Conservation (phyloP, 2,797 vertebrate species). For the Pristis pectinata region DNA sequence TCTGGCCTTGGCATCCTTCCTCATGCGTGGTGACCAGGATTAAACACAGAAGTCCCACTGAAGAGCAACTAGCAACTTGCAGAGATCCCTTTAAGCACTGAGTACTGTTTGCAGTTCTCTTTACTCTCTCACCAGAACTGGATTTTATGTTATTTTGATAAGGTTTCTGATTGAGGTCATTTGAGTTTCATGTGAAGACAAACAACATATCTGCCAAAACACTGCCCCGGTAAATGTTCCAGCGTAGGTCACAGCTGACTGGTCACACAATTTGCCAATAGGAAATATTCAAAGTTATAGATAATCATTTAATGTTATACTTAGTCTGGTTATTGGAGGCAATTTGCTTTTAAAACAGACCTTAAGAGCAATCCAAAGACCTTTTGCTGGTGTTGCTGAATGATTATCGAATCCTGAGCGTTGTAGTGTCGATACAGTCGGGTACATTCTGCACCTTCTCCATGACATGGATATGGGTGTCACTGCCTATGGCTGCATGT, state of each 20-base stretch:
- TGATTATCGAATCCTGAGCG: background rate
- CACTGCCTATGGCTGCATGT: background rate
- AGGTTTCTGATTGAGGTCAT: background rate
- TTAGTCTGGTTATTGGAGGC: background rate
- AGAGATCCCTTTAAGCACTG: background rate
- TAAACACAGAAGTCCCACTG: too few species aligned
- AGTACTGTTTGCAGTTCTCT: background rate
- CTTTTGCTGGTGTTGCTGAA: background rate
- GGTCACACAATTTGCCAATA: background rate
- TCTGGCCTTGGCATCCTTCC: too few species aligned
- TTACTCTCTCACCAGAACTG: too few species aligned
- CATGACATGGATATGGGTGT: too few species aligned
- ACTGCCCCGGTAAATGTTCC: background rate
- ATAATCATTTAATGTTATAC: background rate
- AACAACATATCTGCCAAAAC: background rate
- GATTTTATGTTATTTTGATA: background rate
- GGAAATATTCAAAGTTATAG: background rate
- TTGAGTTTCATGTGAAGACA: background rate
- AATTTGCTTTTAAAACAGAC: background rate
- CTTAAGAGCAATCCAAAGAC: background rate
- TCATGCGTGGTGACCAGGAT: too few species aligned
- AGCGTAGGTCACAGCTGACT: too few species aligned
- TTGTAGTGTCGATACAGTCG: background rate
- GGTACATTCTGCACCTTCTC: background rate
- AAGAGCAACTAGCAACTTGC: background rate